Evolutionary conservation across 2,888 invertebrate genomes (phyloP).

Genomic region (Herminia tarsipennalis): DNA sequence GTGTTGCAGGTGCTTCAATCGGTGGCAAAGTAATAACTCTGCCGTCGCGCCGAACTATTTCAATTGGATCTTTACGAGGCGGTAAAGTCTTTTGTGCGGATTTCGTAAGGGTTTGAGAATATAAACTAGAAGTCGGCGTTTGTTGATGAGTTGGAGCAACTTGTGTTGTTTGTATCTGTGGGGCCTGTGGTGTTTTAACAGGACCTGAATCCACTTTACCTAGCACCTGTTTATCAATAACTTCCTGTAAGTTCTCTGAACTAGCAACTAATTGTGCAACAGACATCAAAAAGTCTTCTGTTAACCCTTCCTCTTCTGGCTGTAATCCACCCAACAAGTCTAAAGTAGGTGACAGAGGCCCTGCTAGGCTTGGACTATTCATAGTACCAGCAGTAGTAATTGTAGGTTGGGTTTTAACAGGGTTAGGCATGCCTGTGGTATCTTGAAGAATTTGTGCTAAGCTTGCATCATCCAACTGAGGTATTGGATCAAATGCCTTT

Average conservation of each 20-base stretch:
- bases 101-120: conserved; percentile 61
- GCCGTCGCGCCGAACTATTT: conserved; percentile 91
- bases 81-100: conserved; percentile 55
- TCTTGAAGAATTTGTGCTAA: conserved; percentile 82
- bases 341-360: conserved; percentile 86
- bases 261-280: conserved; percentile 90
- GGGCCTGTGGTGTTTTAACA: conserved; percentile 42
- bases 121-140: conserved; percentile 49
- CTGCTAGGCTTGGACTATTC: conserved; percentile 79
- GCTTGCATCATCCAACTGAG: conserved; percentile 80
- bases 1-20: conserved; percentile 93
- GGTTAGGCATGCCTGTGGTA: conserved; percentile 57
- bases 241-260: conserved; percentile 89
- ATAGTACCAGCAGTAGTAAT: conserved; percentile 66
- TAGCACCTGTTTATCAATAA: conserved; percentile 88
- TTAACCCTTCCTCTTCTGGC: conserved; percentile 88
- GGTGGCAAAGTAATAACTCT: conserved; percentile 92
- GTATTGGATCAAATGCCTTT: conserved; percentile 74
- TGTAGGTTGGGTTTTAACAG: conserved; percentile 62
- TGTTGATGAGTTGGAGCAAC: conserved; percentile 50
- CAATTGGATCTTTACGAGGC: conserved; percentile 86
- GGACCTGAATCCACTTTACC: conserved; percentile 74
- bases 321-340: conserved; percentile 86
- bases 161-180: conserved; percentile 27
- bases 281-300: conserved; percentile 90